Evolutionary conservation across 2,113 vertebrate species (phyloP).

Genomic region (Nycticorax nycticorax): DNA sequence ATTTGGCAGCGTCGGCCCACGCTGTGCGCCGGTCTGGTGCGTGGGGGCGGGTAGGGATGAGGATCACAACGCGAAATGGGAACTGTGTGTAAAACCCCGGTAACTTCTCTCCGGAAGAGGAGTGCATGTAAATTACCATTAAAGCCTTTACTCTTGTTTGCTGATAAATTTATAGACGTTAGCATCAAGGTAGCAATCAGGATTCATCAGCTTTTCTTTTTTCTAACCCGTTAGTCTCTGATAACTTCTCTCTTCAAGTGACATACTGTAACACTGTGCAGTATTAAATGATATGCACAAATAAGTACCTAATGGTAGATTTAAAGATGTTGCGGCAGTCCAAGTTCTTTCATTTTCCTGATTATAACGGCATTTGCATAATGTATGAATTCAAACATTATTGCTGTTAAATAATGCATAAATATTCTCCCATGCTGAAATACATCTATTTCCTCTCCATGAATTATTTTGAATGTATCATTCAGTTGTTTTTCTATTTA

Average conservation of each 20-base stretch:
- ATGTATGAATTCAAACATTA: conserved; percentile 85
- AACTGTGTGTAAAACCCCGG: background rate
- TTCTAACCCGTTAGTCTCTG: conserved; percentile 66
- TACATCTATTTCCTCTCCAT: conserved; percentile 76
- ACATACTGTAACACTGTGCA: conserved; percentile 19
- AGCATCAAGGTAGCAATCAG: conserved; percentile 64
- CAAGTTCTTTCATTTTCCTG: conserved; percentile 79
- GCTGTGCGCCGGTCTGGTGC: background rate
- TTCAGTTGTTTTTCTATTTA: conserved; percentile 72
- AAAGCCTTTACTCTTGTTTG: conserved; percentile 64
- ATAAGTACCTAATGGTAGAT: conserved; percentile 76
- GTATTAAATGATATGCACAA: conserved; percentile 75
- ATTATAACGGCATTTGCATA: conserved; percentile 82
- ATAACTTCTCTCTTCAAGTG: conserved; percentile 64
- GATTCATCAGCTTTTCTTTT: conserved; percentile 70
- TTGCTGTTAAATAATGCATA: conserved; percentile 86
- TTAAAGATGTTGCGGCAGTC: conserved; percentile 71
- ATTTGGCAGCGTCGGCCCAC: background rate
- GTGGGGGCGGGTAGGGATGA: background rate
- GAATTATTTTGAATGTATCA: conserved; percentile 76
- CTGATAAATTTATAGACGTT: conserved; percentile 69
- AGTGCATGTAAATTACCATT: conserved; percentile 30
- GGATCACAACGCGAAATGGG: background rate
- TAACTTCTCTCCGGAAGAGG: background rate
- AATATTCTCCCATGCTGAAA: conserved; percentile 80